Conservation (phyloP, 1,140 invertebrate genomes). For the Neelides sp. region DNA sequence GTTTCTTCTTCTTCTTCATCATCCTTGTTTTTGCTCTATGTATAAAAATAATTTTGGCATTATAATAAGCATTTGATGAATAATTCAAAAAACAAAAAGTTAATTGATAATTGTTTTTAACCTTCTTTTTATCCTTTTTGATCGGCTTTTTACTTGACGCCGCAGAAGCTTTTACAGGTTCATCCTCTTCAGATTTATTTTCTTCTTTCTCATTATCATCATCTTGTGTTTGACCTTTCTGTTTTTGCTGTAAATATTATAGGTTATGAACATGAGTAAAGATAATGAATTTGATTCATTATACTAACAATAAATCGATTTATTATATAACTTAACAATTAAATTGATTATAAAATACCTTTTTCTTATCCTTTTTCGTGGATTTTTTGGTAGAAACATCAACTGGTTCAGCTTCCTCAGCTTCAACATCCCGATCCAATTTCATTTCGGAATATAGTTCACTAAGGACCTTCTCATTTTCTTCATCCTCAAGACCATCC, state of each 20-base stretch:
- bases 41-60: background rate
- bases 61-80: constrained; percentile 1
- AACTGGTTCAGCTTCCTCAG: constrained; percentile 23
- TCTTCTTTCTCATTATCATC: constrained; percentile 11
- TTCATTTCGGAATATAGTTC: background rate
- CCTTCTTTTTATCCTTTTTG: constrained; percentile 31
- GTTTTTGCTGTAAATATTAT: no score
- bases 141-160: constrained; percentile 20
- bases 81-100: background rate
- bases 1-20: constrained; percentile 17
- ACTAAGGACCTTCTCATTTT: constrained; percentile 4
- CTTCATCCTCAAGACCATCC: background rate
- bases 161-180: background rate
- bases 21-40: constrained; percentile 1
- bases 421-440: constrained; percentile 18
- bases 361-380: no score
- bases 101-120: constrained; percentile 18
- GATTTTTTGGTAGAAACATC: constrained; percentile 7
- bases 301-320: no score
- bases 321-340: no score
- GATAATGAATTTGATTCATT: no score
- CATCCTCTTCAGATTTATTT: constrained; percentile 13
- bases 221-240: background rate
- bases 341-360: no score
- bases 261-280: no score